Evolutionary conservation across 2,888 invertebrate species (phyloP), one percentile per base, ranked within the genome.

Genomic region (Celastrina argiolus): DNA sequence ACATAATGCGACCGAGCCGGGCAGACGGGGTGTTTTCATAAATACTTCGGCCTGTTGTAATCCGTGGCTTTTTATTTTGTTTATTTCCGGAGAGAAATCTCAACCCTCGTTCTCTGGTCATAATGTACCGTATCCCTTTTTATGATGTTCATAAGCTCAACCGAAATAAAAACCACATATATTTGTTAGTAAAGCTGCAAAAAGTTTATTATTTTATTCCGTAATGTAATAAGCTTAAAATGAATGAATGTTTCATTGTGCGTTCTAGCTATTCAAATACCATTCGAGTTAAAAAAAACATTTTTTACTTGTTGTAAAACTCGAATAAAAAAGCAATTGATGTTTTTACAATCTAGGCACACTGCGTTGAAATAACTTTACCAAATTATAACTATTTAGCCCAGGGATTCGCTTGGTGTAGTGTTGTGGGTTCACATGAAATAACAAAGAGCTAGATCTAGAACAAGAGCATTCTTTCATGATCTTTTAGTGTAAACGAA

Each of bases 81-180:
- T 59, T 36, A 59, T 59, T 36, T 59, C 59, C 31, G 31, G 18
- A 31, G 59, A 34, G 59, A 31, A 59, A 34, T 34, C 31, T 34
- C 31, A 8, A 18, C 34, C 65, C 41, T 56, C 41, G 28, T 65
- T 58, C 36, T 59, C 58, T 42, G 26, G 3, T 65, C 65, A 58
- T 65, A 65, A 65, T 58, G 51, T 65, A 67, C 69, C 56, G 61
- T 63, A 67, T 66, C 59, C 66, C 65, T 65, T 65, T 65, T 65
- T 31, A 65, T 65, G 39, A 65, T 66, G 41, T 70, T 65, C 51
- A 67, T 66, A 69, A 64, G 66, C 65, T 63, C 36, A 63, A 59
- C 61, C 65, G 61, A 66, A 69, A 70, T 69, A 61, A 70, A 69
- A 67, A 63, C 58, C 63, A 65, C 67, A 51, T 51, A 22, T 51